phyloP scores from a whole-genome alignment of 2,888 invertebrate genomes.

The Artemia sinica region DNA sequence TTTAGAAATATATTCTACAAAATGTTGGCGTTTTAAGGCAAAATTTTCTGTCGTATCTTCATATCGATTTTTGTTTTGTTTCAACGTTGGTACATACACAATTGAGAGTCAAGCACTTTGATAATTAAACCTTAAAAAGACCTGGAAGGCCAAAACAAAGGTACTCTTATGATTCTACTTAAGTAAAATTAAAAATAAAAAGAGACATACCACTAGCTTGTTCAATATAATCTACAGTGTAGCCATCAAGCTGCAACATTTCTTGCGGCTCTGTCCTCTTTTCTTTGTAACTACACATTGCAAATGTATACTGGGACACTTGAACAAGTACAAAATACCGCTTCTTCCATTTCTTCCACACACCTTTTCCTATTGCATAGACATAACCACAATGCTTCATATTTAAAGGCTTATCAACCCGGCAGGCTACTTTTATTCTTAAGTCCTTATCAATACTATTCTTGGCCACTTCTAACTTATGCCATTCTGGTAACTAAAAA shows the following conservation, averaged over 20 bases:
- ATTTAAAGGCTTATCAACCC: slow-evolving; percentile 96
- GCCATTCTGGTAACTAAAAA: slow-evolving; percentile 78
- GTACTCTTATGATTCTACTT: slow-evolving; percentile 16
- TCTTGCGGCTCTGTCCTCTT: slow-evolving; percentile 98
- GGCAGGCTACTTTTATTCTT: slow-evolving; percentile 86
- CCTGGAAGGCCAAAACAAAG: slow-evolving; percentile 7
- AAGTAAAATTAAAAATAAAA: slow-evolving; percentile 13
- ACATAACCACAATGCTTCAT: slow-evolving; percentile 93
- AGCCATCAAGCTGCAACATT: slow-evolving; percentile 98
- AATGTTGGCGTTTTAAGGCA: too few species aligned
- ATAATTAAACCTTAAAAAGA: neutral
- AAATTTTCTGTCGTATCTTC: too few species aligned
- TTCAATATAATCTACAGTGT: slow-evolving; percentile 97
- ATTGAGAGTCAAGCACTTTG: neutral
- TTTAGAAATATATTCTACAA: too few species aligned
- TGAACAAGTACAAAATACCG: slow-evolving; percentile 95
- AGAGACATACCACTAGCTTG: slow-evolving; percentile 61
- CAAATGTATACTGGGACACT: slow-evolving; percentile 98
- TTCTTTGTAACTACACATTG: slow-evolving; percentile 97
- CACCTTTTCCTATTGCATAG: slow-evolving; percentile 82
- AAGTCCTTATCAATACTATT: slow-evolving; percentile 88
- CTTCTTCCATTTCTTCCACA: slow-evolving; percentile 99
- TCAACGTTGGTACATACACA: neutral
- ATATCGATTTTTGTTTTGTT: too few species aligned
- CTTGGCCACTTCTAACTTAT: slow-evolving; percentile 88